Base-by-base conservation (phyloP, 1,140 invertebrate species). In the Calosoma granatense region DNA sequence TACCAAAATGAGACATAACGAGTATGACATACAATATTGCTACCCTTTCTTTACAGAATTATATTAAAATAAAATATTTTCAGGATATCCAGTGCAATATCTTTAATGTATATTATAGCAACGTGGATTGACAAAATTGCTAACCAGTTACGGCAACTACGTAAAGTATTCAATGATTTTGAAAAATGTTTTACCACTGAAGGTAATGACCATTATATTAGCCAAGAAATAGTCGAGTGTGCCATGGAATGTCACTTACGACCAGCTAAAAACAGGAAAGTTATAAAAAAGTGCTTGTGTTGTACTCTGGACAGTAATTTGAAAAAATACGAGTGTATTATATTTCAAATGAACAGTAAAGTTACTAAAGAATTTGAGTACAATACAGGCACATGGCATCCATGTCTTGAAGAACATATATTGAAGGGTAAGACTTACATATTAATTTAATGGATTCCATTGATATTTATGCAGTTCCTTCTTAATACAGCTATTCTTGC, bases 191-290 rank as follows among this genome's bases (percentile, higher is more conserved):
- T 58, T 23, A 56, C 54, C 0, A 56, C 43, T 14, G 39, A 62
- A 12, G 57, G 57, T 20, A 53, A 64, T 15, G 51, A 52, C 20
- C 62, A 64, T n/a, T n/a, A n/a, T 54, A 62, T 64, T 17, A 64
- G 55, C 6, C 56, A 62, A 11, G 56, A 71, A 9, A 70, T 86
- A 19, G 74, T 87, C 15, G 68, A 76, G 51, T 60, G 64, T 54
- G 82, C 85, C 1, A 78, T 82, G 20, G 72, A 78, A 53, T 89
- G 87, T 64, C 87, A 88, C 70, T 74, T 90, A 36, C 68, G 81
- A 51, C 76, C 72, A 9, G 65, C 64, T 21, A 64, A 65, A 43
- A 68, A 60, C 41, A 22, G 19, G 2, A 60, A 58, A 59, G 61
- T 56, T 36, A 54, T 62, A 51, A 59, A 58, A 21, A 64, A 59